These are phyloP conservation scores for Enchytraeus crypticus DNA, from an alignment of 2,888 invertebrate genomes.

Conservation along the genomic window DNA sequence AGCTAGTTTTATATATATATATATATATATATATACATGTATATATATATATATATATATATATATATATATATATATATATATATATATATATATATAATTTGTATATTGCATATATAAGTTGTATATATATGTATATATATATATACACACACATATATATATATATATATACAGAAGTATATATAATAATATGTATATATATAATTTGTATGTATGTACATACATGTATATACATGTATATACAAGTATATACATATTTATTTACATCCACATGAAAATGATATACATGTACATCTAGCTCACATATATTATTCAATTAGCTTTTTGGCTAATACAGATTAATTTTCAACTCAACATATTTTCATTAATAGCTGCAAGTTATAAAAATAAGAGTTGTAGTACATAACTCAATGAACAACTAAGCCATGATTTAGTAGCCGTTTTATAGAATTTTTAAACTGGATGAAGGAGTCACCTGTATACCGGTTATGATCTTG, in stretches of 20 bases:
- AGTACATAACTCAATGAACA: no score
- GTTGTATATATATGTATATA: not conserved
- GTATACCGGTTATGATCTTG: not conserved
- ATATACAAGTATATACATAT: not conserved
- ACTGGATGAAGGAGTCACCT: not conserved
- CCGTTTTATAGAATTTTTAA: no score
- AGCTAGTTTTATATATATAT: not conserved
- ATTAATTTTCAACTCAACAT: no score
- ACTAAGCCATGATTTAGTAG: no score
- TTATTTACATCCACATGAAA: no score
- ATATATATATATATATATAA: not conserved
- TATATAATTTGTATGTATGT: not conserved
- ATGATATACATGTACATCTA: no score
- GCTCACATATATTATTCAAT: no score
- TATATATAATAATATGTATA: no score
- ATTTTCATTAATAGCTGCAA: no score
- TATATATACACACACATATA: not conserved
- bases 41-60: not conserved
- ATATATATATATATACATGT: not conserved
- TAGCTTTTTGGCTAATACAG: no score
- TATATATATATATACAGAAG: not conserved
- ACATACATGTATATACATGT: not conserved
- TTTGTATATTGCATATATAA: not conserved
- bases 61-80: not conserved
- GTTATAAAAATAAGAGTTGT: no score